Base-by-base conservation (phyloP, 2,113 vertebrate genomes). In the Microtus richardsoni region DNA sequence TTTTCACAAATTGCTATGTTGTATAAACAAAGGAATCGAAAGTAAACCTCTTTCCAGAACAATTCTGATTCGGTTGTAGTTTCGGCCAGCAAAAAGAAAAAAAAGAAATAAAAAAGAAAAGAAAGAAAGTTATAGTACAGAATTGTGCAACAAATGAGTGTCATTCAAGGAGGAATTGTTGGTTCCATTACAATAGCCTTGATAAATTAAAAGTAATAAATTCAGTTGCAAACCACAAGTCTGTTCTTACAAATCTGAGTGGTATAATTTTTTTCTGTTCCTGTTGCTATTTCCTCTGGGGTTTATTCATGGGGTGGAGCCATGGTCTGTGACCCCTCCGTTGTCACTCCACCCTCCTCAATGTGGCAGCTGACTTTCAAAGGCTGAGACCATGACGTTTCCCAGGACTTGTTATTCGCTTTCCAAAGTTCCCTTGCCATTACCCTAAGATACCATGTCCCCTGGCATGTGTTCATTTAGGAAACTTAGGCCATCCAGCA, bases 171-270 rank as follows among this genome's bases (percentile, higher is more conserved):
- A 62, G 39, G 70, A 33, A 3, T 36, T 96, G 64, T 93, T 97
- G 91, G 58, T 96, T 97, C 96, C 89, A 85, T 96, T 92, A 93
- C 92, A 97, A 95, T 93, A 90, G 70, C 24, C 74, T 93, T 93
- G 75, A 96, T 94, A 97, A 97, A 97, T 96, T 96, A 94, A 97
- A 97, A 97, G 95, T 96, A 95, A 98, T 97, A 97, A 97, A 97
- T 97, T 97, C 68, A 97, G 28, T 91, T 84, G 90, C 95, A 93
- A 94, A 88, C 26, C 39, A 78, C 2, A 8, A 96, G 30, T 64
- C 39, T 92, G 79, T 95, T 95, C 78, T 96, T 95, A 93, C 49
- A 79, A 77, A 95, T 97, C 86, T 93, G 91, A 62, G 66, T 39
- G 0, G 0, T 93, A 36, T 94, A 88, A 52, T 93, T 93, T 94